Conservation (phyloP, 2,888 invertebrate species). For the Penaeus monodon region DNA sequence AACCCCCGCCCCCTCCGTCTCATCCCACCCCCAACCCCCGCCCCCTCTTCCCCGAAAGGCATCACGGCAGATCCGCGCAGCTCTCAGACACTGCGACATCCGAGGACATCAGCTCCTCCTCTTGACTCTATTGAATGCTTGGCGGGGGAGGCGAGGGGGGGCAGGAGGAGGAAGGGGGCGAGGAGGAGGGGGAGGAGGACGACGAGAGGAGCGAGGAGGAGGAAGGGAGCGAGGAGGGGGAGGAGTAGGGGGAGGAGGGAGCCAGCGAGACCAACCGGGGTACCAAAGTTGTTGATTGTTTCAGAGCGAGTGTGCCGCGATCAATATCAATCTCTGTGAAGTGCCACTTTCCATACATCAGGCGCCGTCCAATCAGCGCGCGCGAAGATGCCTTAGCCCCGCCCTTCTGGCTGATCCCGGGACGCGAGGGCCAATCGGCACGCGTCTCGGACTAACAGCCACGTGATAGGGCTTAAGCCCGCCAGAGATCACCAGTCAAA, state of each 20-base stretch:
- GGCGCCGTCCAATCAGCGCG: conserved; percentile 59
- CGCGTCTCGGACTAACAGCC: conserved; percentile 39
- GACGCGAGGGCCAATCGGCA: conserved; percentile 52
- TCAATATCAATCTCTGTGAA: conserved; percentile 64
- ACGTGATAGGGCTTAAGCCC: conserved; percentile 61
- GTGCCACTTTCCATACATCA: conserved; percentile 65
- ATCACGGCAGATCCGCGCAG: conserved; percentile 5
- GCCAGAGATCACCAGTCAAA: conserved; percentile 63
- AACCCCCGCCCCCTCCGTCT: too few relatives aligned
- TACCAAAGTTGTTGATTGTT: conserved; percentile 65
- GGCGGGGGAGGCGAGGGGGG: conserved; percentile 17
- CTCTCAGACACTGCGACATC: conserved; percentile 39
- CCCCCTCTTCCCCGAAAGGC: too few relatives aligned
- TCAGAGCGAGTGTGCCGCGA: conserved; percentile 64
- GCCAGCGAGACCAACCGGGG: conserved; percentile 38
- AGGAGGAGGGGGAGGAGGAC: not conserved
- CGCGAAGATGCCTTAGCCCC: conserved; percentile 51
- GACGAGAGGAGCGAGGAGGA: not conserved
- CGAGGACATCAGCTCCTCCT: conserved; percentile 46
- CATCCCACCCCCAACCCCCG: too few relatives aligned
- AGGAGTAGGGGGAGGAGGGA: conserved; percentile 24
- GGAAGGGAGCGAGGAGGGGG: not conserved
- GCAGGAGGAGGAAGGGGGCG: not conserved
- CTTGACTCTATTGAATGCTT: conserved; percentile 45
- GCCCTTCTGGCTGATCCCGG: conserved; percentile 60